These are phyloP conservation scores for Percopsis omiscomaycus DNA, from an alignment of 2,797 vertebrate species.

Conservation along the genomic window DNA sequence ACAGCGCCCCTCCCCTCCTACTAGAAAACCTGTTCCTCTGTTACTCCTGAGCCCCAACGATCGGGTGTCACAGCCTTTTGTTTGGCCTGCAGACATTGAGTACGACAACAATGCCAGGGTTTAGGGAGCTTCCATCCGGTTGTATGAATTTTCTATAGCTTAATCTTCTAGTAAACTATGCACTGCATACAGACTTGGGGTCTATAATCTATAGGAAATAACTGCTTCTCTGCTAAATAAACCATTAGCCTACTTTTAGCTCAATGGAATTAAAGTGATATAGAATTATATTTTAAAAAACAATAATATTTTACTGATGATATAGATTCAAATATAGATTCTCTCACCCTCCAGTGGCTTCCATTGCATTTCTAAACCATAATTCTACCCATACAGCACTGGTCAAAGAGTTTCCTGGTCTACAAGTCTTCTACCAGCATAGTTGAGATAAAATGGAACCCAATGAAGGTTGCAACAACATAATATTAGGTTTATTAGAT, in stretches of 20 bases:
- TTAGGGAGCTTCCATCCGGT: neutral
- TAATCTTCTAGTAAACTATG: neutral
- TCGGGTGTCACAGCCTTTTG: constrained; percentile 59
- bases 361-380: neutral
- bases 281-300: neutral
- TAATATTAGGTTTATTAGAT: too few relatives aligned
- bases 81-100: constrained; percentile 30
- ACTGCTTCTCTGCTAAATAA: too few relatives aligned
- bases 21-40: constrained; percentile 67
- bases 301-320: neutral
- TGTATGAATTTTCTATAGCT: too few relatives aligned
- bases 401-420: too few relatives aligned
- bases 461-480: too few relatives aligned
- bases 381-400: too few relatives aligned
- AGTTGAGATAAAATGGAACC: too few relatives aligned
- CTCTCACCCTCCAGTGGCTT: neutral
- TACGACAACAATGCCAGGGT: constrained; percentile 24
- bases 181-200: neutral
- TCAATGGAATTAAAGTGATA: neutral
- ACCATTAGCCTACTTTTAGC: too few relatives aligned
- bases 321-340: neutral
- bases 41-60: constrained; percentile 39
- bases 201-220: neutral
- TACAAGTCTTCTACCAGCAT: too few relatives aligned
- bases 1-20: constrained; percentile 46